Evolutionary conservation across 2,113 vertebrate genomes (phyloP), one percentile per base, ranked within the genome.

Genomic region (Saguinus imperator): DNA sequence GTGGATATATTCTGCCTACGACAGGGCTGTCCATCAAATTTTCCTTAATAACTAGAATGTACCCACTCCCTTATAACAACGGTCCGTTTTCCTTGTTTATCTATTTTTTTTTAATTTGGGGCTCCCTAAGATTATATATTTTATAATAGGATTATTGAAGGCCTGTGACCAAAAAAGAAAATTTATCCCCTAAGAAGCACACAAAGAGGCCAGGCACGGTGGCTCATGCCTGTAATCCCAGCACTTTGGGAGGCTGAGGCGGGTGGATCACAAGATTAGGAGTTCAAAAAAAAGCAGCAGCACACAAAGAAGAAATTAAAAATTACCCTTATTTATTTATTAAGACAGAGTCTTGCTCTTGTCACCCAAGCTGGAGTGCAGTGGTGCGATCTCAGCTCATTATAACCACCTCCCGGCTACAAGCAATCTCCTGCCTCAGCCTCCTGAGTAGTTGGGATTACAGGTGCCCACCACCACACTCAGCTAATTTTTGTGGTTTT

Each of bases 321-420:
- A 57, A 81, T 57, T n/a, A 37, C 35, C 50, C 35, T 55, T 45
- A 76, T 14, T 45, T 43, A 29, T 29, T 27, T 61, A 61, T 29
- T 64, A 2, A 29, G 61, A 64, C 61, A 29, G 61, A 64, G 12
- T 64, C 12, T 29, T 29, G 27, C 61, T 64, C 29, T 64, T 64
- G 27, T 64, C 5, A 2, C 61, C 61, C 11, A 64, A 12, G 61
- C 27, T 64, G 27, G 12, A 29, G 12, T 64, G 12, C 61, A 29
- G 2, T 64, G 61, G 61, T 0, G 0, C 61, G 2, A 64, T 27
- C 61, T 64, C 5, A 0, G 61, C 27, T 64, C 12, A 64, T 27
- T 29, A 5, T 27, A 64, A 29, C 5, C 13, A 12, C 61, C 61
- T 64, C 61, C 61, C 2, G 2, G 61, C 5, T 64, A 6, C 61